A percentile compares a stretch with the other conserved stretches of the same genome.
Conservation (phyloP, 2,888 invertebrate genomes). For the Baronia brevicornis region DNA sequence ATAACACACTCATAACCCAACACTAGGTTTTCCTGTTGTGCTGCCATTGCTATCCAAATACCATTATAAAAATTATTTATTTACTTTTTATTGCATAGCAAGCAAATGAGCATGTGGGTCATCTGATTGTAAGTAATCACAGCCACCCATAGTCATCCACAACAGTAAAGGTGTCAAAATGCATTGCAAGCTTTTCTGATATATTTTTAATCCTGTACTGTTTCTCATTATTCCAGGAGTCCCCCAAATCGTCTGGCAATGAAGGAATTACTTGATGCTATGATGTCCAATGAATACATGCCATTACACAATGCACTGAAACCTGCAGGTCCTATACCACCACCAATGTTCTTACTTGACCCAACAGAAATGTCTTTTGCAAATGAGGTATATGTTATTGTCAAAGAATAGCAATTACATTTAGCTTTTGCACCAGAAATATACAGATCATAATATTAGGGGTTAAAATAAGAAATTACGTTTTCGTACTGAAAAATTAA, state of each 20-base stretch:
- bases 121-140: no score
- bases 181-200: not conserved
- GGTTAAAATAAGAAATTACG: no score
- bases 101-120: not conserved
- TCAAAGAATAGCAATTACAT: no score
- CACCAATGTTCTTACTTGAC: slow-evolving; percentile 53
- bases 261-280: slow-evolving; percentile 60
- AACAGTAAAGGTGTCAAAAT: not conserved
- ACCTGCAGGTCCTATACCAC: slow-evolving; percentile 57
- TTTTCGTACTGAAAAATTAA: no score
- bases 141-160: no score
- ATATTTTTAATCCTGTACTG: not conserved
- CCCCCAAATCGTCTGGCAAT: slow-evolving; percentile 61
- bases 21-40: no score
- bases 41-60: no score
- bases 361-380: slow-evolving; percentile 38
- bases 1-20: no score
- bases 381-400: slow-evolving; percentile 50
- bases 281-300: slow-evolving; percentile 54
- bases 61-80: no score
- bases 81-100: no score
- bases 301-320: slow-evolving; percentile 55
- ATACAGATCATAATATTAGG: no score
- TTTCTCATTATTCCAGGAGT: slow-evolving; percentile 28
- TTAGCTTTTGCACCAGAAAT: no score